Percentiles rank a stretch among this genome's conserved stretches.
These are phyloP conservation scores for Drosophila affinis DNA, from an alignment of 2,888 invertebrate genomes.

Conservation along the genomic window DNA sequence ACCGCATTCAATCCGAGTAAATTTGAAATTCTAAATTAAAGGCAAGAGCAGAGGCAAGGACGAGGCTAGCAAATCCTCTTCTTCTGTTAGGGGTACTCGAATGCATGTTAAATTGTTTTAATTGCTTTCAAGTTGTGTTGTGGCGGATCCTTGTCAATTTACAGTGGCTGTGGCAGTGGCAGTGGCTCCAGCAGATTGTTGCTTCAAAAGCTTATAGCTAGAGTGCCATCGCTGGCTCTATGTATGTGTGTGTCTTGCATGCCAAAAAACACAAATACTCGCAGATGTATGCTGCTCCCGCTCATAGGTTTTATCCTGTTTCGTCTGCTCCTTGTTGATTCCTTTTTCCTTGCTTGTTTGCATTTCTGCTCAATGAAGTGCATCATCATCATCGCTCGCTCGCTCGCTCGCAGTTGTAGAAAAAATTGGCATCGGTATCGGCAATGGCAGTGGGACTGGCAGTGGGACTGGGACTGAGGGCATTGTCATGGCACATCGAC, in stretches of 20 bases:
- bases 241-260: background rate
- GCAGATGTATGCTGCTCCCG: constrained; percentile 32
- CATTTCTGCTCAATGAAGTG: constrained; percentile 72
- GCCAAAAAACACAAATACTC: constrained; percentile 26
- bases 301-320: constrained; percentile 6
- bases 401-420: constrained; percentile 30
- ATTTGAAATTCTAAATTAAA: constrained; percentile 13
- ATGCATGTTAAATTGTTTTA: constrained; percentile 10
- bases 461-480: background rate
- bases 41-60: background rate
- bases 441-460: background rate
- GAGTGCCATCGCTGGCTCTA: constrained; percentile 13
- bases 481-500: constrained; percentile 50
- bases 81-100: background rate
- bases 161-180: constrained; percentile 6
- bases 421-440: constrained; percentile 41
- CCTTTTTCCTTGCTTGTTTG: constrained; percentile 37
- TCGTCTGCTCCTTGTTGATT: constrained; percentile 29
- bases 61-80: background rate
- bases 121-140: constrained; percentile 31
- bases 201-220: constrained; percentile 1
- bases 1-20: background rate
- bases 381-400: constrained; percentile 38
- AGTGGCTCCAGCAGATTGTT: constrained; percentile 5
- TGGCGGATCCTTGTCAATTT: constrained; percentile 5